Percentiles rank a stretch among this genome's conserved stretches.
These are phyloP conservation scores for Pseudomyrmex concolor DNA, from an alignment of 1,140 invertebrate genomes.

Conservation along the genomic window DNA sequence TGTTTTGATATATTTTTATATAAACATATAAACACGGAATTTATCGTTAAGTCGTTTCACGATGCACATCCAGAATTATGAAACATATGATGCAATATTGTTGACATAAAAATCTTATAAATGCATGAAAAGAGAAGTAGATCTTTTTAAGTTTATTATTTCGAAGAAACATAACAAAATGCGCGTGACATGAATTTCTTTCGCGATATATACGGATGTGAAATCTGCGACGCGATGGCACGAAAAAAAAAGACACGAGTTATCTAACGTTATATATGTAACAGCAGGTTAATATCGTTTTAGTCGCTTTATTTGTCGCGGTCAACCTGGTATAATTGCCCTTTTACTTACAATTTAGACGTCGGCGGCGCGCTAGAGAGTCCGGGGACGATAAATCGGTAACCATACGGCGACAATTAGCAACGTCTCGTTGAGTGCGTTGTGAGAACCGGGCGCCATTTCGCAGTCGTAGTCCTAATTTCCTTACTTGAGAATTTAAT, in stretches of 20 bases:
- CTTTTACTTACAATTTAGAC: constrained; percentile 55
- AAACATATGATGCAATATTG: background rate
- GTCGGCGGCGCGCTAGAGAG: constrained; percentile 5
- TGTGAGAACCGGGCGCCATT: constrained; percentile 44
- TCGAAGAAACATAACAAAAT: background rate
- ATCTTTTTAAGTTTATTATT: constrained; percentile 22
- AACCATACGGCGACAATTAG: constrained; percentile 61
- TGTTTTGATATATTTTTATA: background rate
- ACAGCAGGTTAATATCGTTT: constrained; percentile 25
- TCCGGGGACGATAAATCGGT: constrained; percentile 40
- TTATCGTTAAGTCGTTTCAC: too few relatives aligned
- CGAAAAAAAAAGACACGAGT: background rate
- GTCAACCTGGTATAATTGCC: constrained; percentile 42
- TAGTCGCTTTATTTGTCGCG: constrained; percentile 54
- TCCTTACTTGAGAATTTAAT: constrained; percentile 60
- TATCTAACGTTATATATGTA: constrained; percentile 36
- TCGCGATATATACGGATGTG: background rate
- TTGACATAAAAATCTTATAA: constrained; percentile 8
- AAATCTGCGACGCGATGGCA: background rate
- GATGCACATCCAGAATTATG: background rate
- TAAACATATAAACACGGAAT: too few relatives aligned
- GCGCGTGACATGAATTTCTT: background rate
- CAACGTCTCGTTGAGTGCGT: constrained; percentile 55
- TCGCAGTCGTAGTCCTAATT: constrained; percentile 56
- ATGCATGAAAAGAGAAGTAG: background rate